phyloP scores from a whole-genome alignment of 2,888 invertebrate species.

The Myathropa florea region DNA sequence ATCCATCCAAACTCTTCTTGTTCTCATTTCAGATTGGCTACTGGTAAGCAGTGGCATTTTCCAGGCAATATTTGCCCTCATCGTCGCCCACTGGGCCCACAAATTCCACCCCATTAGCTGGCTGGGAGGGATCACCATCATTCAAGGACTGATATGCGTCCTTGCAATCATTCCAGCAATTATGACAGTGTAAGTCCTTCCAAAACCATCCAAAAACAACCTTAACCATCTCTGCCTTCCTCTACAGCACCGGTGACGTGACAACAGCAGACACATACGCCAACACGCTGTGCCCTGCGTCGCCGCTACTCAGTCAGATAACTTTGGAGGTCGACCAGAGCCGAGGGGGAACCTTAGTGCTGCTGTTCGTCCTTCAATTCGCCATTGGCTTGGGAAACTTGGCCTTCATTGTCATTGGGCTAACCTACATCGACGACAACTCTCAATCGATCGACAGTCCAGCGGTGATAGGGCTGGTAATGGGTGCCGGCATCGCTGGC shows the following conservation, averaged over 20 bases:
- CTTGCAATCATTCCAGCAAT: slow-evolving; percentile 83
- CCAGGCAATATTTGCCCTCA: slow-evolving; percentile 82
- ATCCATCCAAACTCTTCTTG: no score
- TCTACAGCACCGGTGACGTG: slow-evolving; percentile 58
- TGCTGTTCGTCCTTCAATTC: slow-evolving; percentile 82
- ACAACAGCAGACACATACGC: slow-evolving; percentile 68
- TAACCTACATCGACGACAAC: slow-evolving; percentile 85
- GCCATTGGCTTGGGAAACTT: slow-evolving; percentile 81
- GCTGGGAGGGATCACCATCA: slow-evolving; percentile 82
- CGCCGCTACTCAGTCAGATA: slow-evolving; percentile 71
- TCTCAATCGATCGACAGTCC: slow-evolving; percentile 82
- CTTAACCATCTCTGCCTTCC: not conserved
- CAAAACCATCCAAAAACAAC: not conserved
- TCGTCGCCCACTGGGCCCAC: slow-evolving; percentile 83
- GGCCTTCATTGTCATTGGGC: slow-evolving; percentile 82
- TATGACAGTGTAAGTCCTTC: slow-evolving; percentile 80
- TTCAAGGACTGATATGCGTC: slow-evolving; percentile 82
- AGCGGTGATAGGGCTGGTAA: slow-evolving; percentile 79
- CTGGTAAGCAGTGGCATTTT: slow-evolving; percentile 82
- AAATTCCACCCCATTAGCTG: slow-evolving; percentile 83
- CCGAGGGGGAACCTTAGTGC: slow-evolving; percentile 78
- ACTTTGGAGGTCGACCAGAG: slow-evolving; percentile 74
- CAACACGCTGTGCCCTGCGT: slow-evolving; percentile 74
- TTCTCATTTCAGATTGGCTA: slow-evolving; percentile 82
- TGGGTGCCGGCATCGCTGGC: slow-evolving; percentile 78